A percentile compares a stretch with the other conserved stretches of the same genome.
Evolutionary conservation across 2,797 vertebrate genomes (phyloP).

Genomic region (Megaceryle alcyon): DNA sequence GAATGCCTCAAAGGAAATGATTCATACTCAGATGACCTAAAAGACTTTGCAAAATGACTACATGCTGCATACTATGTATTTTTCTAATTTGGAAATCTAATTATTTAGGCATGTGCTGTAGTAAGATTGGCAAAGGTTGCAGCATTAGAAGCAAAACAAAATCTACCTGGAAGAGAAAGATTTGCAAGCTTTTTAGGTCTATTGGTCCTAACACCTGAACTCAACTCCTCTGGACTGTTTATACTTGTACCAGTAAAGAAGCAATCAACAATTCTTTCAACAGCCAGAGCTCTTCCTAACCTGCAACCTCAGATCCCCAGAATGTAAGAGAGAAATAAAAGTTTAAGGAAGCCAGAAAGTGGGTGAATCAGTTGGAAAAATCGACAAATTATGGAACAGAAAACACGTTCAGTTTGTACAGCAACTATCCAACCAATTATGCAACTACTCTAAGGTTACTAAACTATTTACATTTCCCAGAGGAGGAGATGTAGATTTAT

Average conservation of each 20-base stretch:
- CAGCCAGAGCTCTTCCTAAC: neutral
- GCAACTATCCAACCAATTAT: neutral
- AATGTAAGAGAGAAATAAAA: neutral
- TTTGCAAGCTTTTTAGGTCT: neutral
- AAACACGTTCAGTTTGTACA: neutral
- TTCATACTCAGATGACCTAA: constrained; percentile 50
- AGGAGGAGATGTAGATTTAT: neutral
- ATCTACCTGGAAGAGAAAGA: neutral
- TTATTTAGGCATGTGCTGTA: neutral
- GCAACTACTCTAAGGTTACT: neutral
- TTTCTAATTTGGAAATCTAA: neutral
- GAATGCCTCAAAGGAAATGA: constrained; percentile 63
- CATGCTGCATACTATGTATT: neutral
- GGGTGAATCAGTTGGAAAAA: neutral
- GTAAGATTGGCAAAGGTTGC: neutral
- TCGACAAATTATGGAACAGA: neutral
- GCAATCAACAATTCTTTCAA: neutral
- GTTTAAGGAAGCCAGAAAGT: neutral
- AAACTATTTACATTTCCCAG: neutral
- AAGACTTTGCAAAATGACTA: constrained; percentile 6
- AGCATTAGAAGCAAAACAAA: neutral
- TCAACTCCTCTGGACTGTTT: neutral
- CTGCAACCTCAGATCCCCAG: neutral
- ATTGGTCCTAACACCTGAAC: neutral
- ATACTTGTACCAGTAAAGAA: neutral